Conservation (phyloP, 2,888 invertebrate species). For the Pimpla rufipes region DNA sequence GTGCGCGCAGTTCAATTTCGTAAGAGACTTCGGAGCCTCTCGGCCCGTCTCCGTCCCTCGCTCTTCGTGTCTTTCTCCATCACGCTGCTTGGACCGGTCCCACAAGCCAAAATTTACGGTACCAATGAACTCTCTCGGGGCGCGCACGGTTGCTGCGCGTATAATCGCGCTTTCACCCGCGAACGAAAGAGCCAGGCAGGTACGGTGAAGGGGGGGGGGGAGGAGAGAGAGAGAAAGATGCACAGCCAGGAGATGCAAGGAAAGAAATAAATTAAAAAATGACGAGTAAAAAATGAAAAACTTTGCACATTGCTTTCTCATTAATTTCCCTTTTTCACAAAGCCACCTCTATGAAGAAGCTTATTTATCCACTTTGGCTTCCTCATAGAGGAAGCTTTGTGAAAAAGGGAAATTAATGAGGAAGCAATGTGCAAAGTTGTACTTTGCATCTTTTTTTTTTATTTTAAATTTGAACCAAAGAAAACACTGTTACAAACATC, state of each 20-base stretch:
- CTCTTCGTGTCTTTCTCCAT: neutral
- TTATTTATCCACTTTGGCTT: no score
- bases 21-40: conserved; percentile 31
- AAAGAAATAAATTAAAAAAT: conserved; percentile 15
- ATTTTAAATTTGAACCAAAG: no score
- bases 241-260: neutral
- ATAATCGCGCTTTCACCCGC: conserved; percentile 65
- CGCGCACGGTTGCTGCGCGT: conserved; percentile 47
- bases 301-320: no score
- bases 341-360: no score
- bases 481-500: no score
- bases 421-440: no score
- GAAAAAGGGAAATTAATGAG: no score
- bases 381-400: no score
- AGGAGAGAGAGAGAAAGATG: neutral
- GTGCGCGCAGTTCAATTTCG: conserved; percentile 53
- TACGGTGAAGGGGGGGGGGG: neutral
- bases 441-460: no score
- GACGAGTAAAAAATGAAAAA: conserved; percentile 11
- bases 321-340: no score
- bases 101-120: conserved; percentile 64
- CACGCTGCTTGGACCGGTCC: conserved; percentile 51
- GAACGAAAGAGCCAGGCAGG: conserved; percentile 34
- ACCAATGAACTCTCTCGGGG: conserved; percentile 59
- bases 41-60: neutral